Evolutionary conservation across 2,797 vertebrate species (phyloP), one percentile per base, ranked within the genome.

Genomic region (Taenioides sp.): DNA sequence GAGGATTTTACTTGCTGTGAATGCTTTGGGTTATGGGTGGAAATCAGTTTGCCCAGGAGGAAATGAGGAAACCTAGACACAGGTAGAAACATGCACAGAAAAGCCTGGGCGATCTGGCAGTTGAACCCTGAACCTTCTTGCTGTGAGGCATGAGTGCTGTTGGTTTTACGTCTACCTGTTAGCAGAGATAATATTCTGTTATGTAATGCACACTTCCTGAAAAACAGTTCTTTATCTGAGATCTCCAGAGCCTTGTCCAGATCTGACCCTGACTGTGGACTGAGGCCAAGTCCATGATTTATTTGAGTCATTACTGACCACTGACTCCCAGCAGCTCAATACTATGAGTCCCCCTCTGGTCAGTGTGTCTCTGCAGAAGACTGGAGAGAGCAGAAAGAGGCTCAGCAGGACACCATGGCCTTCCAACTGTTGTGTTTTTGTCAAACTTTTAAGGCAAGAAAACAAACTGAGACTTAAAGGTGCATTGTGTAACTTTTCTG

Each of bases 241-340:
- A 7, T 47, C 65, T 54, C 27, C 27, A 57, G 52, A 54, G 40
- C 43, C 37, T 71, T 63, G 5, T 67, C 37, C 70, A 50, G 7
- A 50, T 50, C 28, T 25, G 17, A 68, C 64, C 64, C 64, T 3
- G 7, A 20, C 25, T 31, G 17, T 66, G 52, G n/a, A 68, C 60
- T n/a, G 20, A 54, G 18, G 12, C 28, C 18, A 16, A 16, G 22
- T 67, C 69, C 34, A 17, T 57, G 25, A 28, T 66, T 65, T 69
- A 54, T 72, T 49, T 60, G 11, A 65, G 58, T 22, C 20, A 65
- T 65, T 65, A 65, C 6, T 65, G 43, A 69, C 5, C 23, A 5
- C 71, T 16, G 34, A 23, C 69, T 58, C 40, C 25, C 0, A 5
- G 50, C 18, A 31, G 66, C 27, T 47, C 73, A 10, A 34, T 5